Evolutionary conservation across 1,140 invertebrate genomes (phyloP), one percentile per base, ranked within the genome.

Genomic region (Trichonephila clavata): DNA sequence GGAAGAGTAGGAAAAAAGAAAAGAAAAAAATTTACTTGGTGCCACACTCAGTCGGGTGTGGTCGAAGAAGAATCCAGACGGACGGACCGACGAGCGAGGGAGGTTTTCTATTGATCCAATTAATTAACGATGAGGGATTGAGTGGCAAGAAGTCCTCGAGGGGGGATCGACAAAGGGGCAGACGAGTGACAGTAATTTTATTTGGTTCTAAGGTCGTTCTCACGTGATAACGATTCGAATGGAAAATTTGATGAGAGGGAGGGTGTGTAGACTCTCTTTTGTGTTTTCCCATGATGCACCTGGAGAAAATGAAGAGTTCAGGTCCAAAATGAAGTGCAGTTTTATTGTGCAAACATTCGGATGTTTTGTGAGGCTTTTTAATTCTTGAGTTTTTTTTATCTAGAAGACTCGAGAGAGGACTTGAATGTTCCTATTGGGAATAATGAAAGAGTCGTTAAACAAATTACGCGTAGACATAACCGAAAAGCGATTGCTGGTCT

Each of bases 121-220:
- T 90, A 90, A 90, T 90, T 90, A 90, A 90, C 68, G 88, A 90
- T 90, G 88, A 90, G 88, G 88, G 68, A 90, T 90, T 90, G 68
- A 90, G 68, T 90, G 88, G 84, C 43, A 90, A 80, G 57, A 80
- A 60, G 81, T 50, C 39, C 20, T 83, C 81, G 7, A 16, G 13
- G 68, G 68, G 80, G 80, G 80, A 21, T 16, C 6, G 39, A 83
- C 21, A 27, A 0, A n/a, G 20, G 18, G 81, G 43, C 13, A 50
- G 81, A 43, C 13, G 71, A 77, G 27, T 39, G 71, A 77, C 86
- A 71, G 86, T 88, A 88, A 71, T 88, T 88, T 88, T 65, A 88
- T 88, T 88, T 88, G 63, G 63, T 13, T 63, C 16, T 14, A 68
- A 65, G 86, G 63, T 32, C 27, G 59, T 32, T 60, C 50, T 86